These are phyloP conservation scores for Sepioteuthis lessoniana DNA, from an alignment of 2,888 invertebrate species.

Conservation along the genomic window DNA sequence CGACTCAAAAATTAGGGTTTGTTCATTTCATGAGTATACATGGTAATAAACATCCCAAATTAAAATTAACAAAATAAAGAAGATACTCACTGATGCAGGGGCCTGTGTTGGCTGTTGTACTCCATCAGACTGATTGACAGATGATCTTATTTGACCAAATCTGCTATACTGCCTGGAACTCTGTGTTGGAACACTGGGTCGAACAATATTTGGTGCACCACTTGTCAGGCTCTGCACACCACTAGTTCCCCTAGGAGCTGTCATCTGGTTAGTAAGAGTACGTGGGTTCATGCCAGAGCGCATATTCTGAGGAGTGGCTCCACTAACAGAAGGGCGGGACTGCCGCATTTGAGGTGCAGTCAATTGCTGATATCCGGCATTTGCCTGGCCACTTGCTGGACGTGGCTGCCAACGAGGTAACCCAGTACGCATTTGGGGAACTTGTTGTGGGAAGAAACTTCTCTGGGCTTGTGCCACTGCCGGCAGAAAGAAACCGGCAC, in stretches of 20 bases:
- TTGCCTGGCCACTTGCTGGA: slow-evolving; percentile 53
- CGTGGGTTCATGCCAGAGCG: slow-evolving; percentile 78
- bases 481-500: slow-evolving; percentile 88
- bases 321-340: slow-evolving; percentile 59
- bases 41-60: neutral
- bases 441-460: slow-evolving; percentile 91
- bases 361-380: slow-evolving; percentile 56
- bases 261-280: slow-evolving; percentile 84
- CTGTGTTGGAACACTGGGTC: slow-evolving; percentile 45
- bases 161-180: neutral
- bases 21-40: no score
- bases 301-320: slow-evolving; percentile 49
- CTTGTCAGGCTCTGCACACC: neutral
- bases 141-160: neutral
- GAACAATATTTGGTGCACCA: slow-evolving; percentile 42
- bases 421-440: slow-evolving; percentile 88
- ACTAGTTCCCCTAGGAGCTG: slow-evolving; percentile 58
- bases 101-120: no score
- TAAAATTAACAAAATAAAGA: neutral
- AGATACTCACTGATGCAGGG: neutral
- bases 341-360: slow-evolving; percentile 63
- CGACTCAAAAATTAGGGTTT: no score
- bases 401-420: slow-evolving; percentile 61
- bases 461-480: slow-evolving; percentile 87
- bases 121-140: neutral